Conservation (phyloP, 1,140 invertebrate genomes). For the Cepaea nemoralis region DNA sequence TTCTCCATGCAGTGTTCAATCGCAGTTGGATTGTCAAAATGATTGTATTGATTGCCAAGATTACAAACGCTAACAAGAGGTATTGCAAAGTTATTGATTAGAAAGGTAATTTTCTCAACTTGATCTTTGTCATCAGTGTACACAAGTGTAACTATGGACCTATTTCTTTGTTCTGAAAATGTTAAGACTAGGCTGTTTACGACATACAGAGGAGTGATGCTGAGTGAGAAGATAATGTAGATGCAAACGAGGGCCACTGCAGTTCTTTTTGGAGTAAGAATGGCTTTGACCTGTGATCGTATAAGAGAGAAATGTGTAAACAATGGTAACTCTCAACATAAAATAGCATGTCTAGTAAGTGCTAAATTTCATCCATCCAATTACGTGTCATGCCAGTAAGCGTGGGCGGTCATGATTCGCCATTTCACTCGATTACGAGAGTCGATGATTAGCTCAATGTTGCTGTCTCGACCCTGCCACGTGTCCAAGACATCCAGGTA, state of each 20-base stretch:
- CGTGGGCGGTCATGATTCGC: no score
- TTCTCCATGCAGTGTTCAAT: background rate
- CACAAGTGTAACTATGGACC: background rate
- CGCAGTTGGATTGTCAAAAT: background rate
- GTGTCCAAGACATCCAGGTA: no score
- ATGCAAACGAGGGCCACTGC: background rate
- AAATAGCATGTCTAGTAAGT: no score
- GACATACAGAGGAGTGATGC: background rate
- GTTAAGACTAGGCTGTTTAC: background rate
- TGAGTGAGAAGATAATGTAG: background rate
- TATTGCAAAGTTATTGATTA: constrained; percentile 7
- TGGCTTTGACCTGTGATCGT: constrained; percentile 8
- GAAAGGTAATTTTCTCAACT: constrained; percentile 1
- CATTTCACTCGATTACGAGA: no score
- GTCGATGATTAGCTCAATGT: no score
- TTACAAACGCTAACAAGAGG: background rate
- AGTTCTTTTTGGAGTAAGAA: background rate
- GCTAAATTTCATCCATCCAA: no score
- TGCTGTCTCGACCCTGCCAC: no score
- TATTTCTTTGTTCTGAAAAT: background rate
- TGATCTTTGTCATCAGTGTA: background rate
- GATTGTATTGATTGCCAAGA: background rate
- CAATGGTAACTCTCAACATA: no score
- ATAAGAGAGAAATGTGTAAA: no score
- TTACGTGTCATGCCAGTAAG: no score